Evolutionary conservation across 2,113 vertebrate genomes (phyloP).

Genomic region (Oncorhynchus nerka): DNA sequence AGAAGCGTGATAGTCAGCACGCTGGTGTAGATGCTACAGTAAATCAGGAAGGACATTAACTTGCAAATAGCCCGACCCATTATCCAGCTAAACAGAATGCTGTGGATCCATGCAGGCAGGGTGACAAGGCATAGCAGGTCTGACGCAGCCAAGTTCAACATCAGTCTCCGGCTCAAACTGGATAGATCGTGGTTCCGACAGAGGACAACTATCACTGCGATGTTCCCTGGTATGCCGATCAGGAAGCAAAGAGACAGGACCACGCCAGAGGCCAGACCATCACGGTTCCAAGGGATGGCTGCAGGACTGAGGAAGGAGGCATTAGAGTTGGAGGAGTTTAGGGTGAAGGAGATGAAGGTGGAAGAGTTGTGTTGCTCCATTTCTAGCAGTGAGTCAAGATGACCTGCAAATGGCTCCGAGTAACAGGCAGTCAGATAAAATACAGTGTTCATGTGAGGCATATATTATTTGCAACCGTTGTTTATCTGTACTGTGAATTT

Average conservation of each 20-base stretch:
- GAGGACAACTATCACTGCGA: constrained; percentile 61
- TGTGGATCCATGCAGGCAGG: constrained; percentile 72
- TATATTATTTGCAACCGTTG: no score
- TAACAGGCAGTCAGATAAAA: no score
- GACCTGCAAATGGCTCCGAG: no score
- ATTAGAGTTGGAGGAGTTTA: neutral
- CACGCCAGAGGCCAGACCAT: no score
- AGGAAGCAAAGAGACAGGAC: constrained; percentile 40
- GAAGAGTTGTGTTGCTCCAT: neutral
- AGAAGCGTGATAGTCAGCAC: constrained; percentile 65
- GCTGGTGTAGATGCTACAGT: constrained; percentile 65
- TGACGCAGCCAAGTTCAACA: constrained; percentile 70
- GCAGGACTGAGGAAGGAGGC: neutral
- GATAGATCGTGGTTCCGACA: constrained; percentile 52
- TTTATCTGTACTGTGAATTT: no score
- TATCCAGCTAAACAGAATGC: neutral
- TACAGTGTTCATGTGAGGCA: no score
- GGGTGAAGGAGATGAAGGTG: neutral
- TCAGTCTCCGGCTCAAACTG: constrained; percentile 61
- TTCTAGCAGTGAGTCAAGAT: no score
- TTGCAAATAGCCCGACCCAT: constrained; percentile 55
- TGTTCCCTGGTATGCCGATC: constrained; percentile 70
- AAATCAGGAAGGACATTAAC: constrained; percentile 52
- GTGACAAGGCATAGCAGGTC: constrained; percentile 69
- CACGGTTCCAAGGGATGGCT: neutral